Conservation (phyloP, 2,797 vertebrate species). For the Silurus aristotelis region DNA sequence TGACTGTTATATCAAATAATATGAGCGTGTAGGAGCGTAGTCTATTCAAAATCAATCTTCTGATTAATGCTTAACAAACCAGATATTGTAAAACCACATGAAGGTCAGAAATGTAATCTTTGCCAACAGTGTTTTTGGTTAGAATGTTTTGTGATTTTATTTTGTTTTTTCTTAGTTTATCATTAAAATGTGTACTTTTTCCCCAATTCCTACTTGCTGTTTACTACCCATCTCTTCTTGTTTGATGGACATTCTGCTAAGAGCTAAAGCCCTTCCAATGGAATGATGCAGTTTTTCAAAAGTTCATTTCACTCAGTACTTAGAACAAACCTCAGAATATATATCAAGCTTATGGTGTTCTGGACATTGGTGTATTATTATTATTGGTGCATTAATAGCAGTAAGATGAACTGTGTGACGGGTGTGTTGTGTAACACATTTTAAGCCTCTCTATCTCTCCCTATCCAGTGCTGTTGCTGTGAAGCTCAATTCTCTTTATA, state of each 20-base stretch:
- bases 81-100: neutral
- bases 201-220: neutral
- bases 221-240: neutral
- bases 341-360: neutral
- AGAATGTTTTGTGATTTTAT: neutral
- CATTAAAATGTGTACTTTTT: neutral
- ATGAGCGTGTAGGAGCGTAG: too few species aligned
- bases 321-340: neutral
- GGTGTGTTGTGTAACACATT: neutral
- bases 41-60: neutral
- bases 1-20: neutral
- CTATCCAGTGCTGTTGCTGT: conserved; percentile 18
- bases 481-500: conserved; percentile 3
- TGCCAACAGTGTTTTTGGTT: neutral
- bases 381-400: neutral
- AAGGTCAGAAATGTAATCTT: neutral
- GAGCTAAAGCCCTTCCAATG: neutral
- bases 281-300: neutral
- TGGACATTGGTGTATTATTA: neutral
- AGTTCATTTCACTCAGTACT: neutral
- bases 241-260: neutral
- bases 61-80: neutral
- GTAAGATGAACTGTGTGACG: neutral
- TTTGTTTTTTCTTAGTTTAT: neutral
- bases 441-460: neutral